A percentile compares a stretch with the other conserved stretches of the same genome.
Evolutionary conservation across 2,113 vertebrate genomes (phyloP).

Genomic region (Steatornis caripensis): DNA sequence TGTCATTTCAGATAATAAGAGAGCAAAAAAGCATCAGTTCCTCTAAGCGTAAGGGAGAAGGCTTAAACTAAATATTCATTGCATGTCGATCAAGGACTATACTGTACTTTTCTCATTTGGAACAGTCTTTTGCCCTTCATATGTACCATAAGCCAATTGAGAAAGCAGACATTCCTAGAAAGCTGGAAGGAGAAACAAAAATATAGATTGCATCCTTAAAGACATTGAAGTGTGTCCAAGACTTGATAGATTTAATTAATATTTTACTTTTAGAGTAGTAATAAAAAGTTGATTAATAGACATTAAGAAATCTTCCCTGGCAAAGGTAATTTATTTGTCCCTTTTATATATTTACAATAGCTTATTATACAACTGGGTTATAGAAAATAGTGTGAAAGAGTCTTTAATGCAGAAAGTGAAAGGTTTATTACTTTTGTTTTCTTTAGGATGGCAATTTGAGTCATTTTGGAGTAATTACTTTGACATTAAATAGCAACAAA

Average conservation of each 20-base stretch:
- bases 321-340: neutral
- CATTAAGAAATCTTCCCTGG: neutral
- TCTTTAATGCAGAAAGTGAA: neutral
- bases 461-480: constrained; percentile 34
- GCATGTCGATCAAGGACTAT: neutral
- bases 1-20: neutral
- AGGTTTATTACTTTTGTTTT: constrained; percentile 15
- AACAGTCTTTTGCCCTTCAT: neutral
- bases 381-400: neutral
- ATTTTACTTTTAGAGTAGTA: neutral
- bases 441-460: neutral
- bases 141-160: neutral
- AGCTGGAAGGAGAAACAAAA: neutral
- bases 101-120: neutral
- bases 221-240: neutral
- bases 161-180: neutral
- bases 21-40: neutral
- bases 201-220: neutral
- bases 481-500: constrained; percentile 5
- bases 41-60: neutral
- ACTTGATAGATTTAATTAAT: neutral
- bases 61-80: neutral
- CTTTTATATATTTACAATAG: constrained; percentile 3
- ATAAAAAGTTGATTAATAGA: neutral
- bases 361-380: neutral